Evolutionary conservation across 2,113 vertebrate species (phyloP).

Genomic region (Pterocles burchelli): DNA sequence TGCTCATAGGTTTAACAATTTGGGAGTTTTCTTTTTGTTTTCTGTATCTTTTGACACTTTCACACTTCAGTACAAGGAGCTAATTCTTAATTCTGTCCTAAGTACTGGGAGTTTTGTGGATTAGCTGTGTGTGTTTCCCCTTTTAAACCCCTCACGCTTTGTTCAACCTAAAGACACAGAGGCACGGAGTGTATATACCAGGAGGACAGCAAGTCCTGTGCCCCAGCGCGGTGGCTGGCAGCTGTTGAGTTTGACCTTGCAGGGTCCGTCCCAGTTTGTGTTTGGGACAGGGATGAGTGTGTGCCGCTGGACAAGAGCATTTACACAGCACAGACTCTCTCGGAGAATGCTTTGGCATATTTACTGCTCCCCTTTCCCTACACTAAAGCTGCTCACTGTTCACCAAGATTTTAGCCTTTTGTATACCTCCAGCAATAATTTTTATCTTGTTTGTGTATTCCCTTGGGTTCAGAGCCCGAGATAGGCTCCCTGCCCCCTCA

Average conservation of each 20-base stretch:
- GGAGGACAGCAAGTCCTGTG: not conserved
- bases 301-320: not conserved
- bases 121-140: not conserved
- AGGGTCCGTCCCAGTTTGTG: not conserved
- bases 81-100: not conserved
- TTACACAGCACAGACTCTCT: not conserved
- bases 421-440: not conserved
- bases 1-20: not conserved
- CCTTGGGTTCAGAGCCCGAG: not conserved
- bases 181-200: not conserved
- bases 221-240: not conserved
- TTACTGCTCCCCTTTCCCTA: not conserved
- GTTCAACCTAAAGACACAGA: not conserved
- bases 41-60: not conserved
- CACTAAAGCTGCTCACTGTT: accelerated
- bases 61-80: not conserved
- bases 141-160: not conserved
- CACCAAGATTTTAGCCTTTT: not conserved
- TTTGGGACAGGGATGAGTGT: not conserved
- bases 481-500: not conserved
- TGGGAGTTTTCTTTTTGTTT: not conserved
- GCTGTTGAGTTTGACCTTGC: not conserved
- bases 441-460: not conserved
- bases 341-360: not conserved
- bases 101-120: not conserved